phyloP scores from a whole-genome alignment of 1,140 invertebrate genomes.

The Trichomalopsis sarcophagae region DNA sequence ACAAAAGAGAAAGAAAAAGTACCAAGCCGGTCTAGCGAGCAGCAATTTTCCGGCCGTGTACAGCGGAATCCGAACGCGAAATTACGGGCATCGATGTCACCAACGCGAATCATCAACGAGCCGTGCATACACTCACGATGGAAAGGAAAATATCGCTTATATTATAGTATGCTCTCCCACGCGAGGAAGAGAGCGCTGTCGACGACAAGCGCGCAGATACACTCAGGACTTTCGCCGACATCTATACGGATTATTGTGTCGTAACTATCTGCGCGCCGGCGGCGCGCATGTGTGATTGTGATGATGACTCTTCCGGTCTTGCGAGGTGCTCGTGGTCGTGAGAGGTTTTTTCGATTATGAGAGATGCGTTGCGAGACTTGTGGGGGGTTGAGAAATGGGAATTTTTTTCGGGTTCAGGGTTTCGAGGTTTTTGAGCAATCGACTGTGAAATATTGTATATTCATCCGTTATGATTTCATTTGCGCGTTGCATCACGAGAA shows the following conservation, averaged over 20 bases:
- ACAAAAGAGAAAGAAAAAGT: neutral
- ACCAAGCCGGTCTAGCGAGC: too few relatives aligned
- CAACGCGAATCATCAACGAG: neutral
- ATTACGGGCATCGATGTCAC: slow-evolving; percentile 36
- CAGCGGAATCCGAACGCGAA: slow-evolving; percentile 14
- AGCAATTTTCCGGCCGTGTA: neutral
- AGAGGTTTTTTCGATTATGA: neutral
- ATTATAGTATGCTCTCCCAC: neutral
- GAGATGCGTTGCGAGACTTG: slow-evolving; percentile 5
- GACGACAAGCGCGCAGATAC: neutral
- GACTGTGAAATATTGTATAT: too few relatives aligned
- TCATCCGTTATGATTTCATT: too few relatives aligned
- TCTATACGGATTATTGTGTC: slow-evolving; percentile 56
- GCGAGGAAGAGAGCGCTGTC: neutral
- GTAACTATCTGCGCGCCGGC: slow-evolving; percentile 27
- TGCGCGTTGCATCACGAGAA: too few relatives aligned
- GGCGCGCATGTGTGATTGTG: neutral
- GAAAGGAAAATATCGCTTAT: slow-evolving; percentile 8
- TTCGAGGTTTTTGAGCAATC: too few relatives aligned
- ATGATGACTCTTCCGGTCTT: neutral
- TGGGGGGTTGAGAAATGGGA: too few relatives aligned
- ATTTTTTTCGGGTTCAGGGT: too few relatives aligned
- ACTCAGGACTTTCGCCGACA: slow-evolving; percentile 53
- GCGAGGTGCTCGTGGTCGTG: neutral
- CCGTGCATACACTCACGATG: neutral